phyloP scores from a whole-genome alignment of 2,113 vertebrate species.

The Gobius niger region DNA sequence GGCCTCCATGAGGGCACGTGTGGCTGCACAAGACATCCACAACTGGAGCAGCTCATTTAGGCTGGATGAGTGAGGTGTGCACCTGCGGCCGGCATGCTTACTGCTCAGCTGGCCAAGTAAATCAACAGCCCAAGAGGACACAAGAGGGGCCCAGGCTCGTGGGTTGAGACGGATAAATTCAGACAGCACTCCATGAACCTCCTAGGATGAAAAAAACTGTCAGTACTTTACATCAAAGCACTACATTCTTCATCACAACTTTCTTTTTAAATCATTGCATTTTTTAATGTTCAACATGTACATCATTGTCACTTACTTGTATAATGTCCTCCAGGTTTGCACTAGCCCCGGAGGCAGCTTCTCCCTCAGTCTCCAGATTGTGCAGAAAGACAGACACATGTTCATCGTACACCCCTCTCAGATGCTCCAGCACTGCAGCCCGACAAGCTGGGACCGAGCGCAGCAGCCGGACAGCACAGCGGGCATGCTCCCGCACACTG shows the following conservation, averaged over 20 bases:
- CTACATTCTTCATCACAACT: too few relatives aligned
- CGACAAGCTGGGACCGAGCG: conserved; percentile 88
- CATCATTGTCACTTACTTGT: conserved; percentile 46
- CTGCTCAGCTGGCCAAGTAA: conserved; percentile 94
- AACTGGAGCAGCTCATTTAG: conserved; percentile 92
- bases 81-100: conserved; percentile 84
- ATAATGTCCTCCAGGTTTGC: conserved; percentile 88
- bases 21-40: conserved; percentile 93
- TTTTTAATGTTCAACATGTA: too few relatives aligned
- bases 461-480: conserved; percentile 86
- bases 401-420: conserved; percentile 88
- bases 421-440: conserved; percentile 87
- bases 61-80: conserved; percentile 85
- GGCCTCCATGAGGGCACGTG: conserved; percentile 88
- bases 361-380: conserved; percentile 73
- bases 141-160: conserved; percentile 88
- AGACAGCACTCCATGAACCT: conserved; percentile 82
- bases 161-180: conserved; percentile 88
- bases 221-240: not conserved
- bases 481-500: conserved; percentile 85
- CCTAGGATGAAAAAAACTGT: conserved; percentile 55
- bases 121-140: conserved; percentile 92
- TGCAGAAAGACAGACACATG: conserved; percentile 84
- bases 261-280: too few relatives aligned
- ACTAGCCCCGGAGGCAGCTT: conserved; percentile 50